phyloP scores from a whole-genome alignment of 2,888 invertebrate genomes.

The Andrena marginata region DNA sequence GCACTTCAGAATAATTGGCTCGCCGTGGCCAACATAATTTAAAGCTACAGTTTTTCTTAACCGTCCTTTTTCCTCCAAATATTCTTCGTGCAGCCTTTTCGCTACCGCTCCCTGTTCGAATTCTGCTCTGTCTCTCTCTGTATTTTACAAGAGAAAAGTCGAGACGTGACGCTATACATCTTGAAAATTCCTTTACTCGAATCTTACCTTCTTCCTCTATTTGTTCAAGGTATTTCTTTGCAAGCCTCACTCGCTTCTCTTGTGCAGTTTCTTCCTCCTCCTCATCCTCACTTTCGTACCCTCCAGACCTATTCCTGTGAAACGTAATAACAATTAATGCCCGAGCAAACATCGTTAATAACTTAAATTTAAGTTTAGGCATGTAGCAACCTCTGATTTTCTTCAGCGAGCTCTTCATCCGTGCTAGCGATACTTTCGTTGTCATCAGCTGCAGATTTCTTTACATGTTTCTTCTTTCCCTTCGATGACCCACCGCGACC shows the following conservation, averaged over 20 bases:
- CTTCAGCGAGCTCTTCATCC: conserved; percentile 82
- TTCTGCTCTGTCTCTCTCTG: conserved; percentile 89
- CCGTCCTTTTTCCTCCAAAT: conserved; percentile 94
- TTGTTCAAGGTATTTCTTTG: conserved; percentile 95
- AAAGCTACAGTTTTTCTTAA: conserved; percentile 92
- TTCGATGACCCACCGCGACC: conserved; percentile 60
- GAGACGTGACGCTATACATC: not conserved
- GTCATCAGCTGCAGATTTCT: conserved; percentile 69
- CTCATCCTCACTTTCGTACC: conserved; percentile 85
- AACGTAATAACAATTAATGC: conserved; percentile 29
- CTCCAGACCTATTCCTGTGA: conserved; percentile 19
- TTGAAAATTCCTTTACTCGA: not conserved
- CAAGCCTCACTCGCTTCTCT: conserved; percentile 95
- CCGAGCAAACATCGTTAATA: not conserved
- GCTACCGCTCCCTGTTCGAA: conserved; percentile 89
- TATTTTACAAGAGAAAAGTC: conserved; percentile 11
- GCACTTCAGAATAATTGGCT: conserved; percentile 87
- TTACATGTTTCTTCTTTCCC: conserved; percentile 66
- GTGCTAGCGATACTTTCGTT: conserved; percentile 82
- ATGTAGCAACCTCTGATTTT: conserved; percentile 73
- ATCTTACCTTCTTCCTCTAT: conserved; percentile 90
- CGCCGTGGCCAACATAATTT: conserved; percentile 85
- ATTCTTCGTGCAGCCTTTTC: conserved; percentile 93
- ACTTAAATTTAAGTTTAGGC: not conserved
- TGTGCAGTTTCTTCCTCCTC: conserved; percentile 93